These are phyloP conservation scores for Pelagia noctiluca DNA, from an alignment of 30 jellyfish, hydroid and myxozoan species.

Conservation along the genomic window DNA sequence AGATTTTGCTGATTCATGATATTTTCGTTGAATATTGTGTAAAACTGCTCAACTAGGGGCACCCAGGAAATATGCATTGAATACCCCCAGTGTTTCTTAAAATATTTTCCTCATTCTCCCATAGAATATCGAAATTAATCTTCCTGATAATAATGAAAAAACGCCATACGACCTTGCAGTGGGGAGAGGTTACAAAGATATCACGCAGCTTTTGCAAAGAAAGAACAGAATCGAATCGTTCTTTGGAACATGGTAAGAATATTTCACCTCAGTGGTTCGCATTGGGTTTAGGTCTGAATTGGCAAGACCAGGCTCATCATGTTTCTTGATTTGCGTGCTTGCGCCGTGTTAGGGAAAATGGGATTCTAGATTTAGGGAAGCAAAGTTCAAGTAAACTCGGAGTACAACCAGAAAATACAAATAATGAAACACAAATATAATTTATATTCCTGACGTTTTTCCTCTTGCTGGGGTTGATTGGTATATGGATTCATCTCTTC, in stretches of 20 bases:
- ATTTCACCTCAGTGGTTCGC: not conserved
- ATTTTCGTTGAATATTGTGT: too few species aligned
- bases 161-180: conserved; percentile 95
- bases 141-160: conserved; percentile 89
- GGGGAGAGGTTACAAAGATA: conserved; percentile 87
- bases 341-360: too few species aligned
- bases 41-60: too few species aligned
- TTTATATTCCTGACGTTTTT: too few species aligned
- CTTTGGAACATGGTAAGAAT: conserved; percentile 79
- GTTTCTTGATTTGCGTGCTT: not conserved
- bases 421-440: too few species aligned
- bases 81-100: not conserved
- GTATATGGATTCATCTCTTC: too few species aligned
- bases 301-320: too few species aligned
- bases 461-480: too few species aligned
- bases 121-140: conserved; percentile 82
- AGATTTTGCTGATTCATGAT: too few species aligned
- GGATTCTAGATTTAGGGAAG: too few species aligned
- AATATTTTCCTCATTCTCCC: not conserved
- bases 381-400: too few species aligned
- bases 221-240: conserved; percentile 68
- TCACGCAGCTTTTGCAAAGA: conserved; percentile 58
- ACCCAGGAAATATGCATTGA: not conserved
- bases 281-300: not conserved
- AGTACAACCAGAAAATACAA: too few species aligned